A percentile compares a stretch with the other conserved stretches of the same genome.
Conservation (phyloP, 2,888 invertebrate genomes). For the Tiliacea aurago region DNA sequence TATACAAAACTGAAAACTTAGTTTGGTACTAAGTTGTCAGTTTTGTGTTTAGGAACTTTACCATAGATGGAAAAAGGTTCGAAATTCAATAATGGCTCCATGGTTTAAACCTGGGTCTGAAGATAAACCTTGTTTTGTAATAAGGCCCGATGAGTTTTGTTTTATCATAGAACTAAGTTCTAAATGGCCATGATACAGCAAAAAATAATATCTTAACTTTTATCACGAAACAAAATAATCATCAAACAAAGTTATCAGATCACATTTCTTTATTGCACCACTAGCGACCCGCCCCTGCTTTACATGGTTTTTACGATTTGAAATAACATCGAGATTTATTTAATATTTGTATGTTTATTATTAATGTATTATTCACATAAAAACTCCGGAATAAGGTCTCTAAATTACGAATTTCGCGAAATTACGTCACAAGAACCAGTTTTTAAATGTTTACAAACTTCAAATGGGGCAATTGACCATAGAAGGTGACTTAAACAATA, state of each 20-base stretch:
- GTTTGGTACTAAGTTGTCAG: too few species aligned
- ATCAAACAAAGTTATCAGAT: not conserved
- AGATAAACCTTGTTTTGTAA: too few species aligned
- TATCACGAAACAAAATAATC: conserved; percentile 3
- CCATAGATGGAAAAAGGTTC: too few species aligned
- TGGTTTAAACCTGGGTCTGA: too few species aligned
- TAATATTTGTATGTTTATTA: not conserved
- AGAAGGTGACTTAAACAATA: conserved; percentile 15
- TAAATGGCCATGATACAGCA: conserved; percentile 2
- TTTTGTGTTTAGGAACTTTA: too few species aligned
- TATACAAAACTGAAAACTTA: too few species aligned
- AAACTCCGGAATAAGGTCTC: not conserved
- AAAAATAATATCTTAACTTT: not conserved
- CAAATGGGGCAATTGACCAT: conserved; percentile 13
- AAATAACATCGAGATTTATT: too few species aligned
- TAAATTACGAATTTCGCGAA: not conserved
- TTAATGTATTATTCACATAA: not conserved
- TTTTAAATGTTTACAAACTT: conserved; percentile 53
- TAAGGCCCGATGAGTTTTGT: not conserved
- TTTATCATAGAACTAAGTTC: not conserved
- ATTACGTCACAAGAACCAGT: conserved; percentile 37
- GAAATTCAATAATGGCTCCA: too few species aligned
- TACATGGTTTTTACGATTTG: not conserved
- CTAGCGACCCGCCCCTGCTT: too few species aligned
- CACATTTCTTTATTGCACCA: not conserved